Evolutionary conservation across 92 coral and sea anemone genomes (phyloP), one percentile per base, ranked within the genome.

Genomic region (Porites cylindrica): DNA sequence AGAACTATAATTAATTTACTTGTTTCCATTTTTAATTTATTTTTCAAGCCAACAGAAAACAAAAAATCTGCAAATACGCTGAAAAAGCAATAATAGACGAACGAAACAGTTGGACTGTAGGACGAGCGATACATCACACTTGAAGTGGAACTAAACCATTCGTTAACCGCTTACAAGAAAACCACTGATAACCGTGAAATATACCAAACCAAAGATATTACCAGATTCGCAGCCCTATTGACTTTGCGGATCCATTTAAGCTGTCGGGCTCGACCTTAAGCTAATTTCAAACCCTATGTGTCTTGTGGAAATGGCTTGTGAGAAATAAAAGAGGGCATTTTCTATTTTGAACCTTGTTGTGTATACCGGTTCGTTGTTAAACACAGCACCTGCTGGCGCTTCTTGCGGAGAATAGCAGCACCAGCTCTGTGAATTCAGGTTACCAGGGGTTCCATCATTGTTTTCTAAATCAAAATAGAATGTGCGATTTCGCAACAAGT

Each of bases 401-500:
- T n/a, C 72, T 72, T 82, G 87, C 56, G 38, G 72, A 72, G 87
- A 68, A 60, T 62, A 72, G 43, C 80, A 83, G 73, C 80, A 83
- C 87, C 87, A 65, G 87, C 50, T 62, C 80, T 9, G 1, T 14
- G 19, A 71, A 14, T 32, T 70, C 78, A 69, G 69, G 85, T 72
- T 81, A 69, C 68, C 32, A 2, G 38, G 79, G 71, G 79, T 56
- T 19, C 64, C 78, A 72, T 72, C 11, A 82, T 83, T 61, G 71
- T 83, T 73, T 50, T 53, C 16, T 21, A 47, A 62, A 63, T 72
- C 81, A 62, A 83, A 83, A 74, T 63, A 83, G 51, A 61, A 83
- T 29, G 59, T 60, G 64, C 79, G 51, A 74, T 75, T 74, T 74
- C 60, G 51, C 51, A 83, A 75, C 81, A 65, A 64, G 61, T 56